phyloP scores from a whole-genome alignment of 2,113 vertebrate species.

The Bungarus multicinctus region DNA sequence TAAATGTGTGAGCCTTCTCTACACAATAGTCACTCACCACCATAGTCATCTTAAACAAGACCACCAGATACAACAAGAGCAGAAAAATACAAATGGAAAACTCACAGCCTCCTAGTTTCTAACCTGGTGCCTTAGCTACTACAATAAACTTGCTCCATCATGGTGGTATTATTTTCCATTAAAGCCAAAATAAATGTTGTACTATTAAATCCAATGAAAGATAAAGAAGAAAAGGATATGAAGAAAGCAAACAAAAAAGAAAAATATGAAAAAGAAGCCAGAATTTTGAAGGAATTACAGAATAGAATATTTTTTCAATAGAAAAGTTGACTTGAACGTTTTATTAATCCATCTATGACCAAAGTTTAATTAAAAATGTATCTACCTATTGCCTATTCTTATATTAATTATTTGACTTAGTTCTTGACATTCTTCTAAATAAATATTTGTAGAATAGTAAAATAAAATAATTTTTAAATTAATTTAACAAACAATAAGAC shows the following conservation, averaged over 20 bases:
- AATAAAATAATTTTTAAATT: not conserved
- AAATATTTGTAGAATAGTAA: not conserved
- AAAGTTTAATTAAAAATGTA: not conserved
- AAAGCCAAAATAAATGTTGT: slow-evolving; percentile 26
- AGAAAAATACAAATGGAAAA: not conserved
- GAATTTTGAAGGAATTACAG: not conserved
- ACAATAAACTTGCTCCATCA: not conserved
- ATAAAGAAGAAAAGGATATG: slow-evolving; percentile 1
- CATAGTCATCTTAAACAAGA: not conserved
- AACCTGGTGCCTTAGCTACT: not conserved
- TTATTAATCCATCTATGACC: not conserved
- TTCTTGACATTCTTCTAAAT: not conserved
- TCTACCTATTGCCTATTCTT: not conserved
- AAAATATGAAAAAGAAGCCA: not conserved
- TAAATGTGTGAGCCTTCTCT: not conserved
- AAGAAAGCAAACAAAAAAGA: not conserved
- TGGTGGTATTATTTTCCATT: slow-evolving; percentile 39
- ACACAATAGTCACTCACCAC: not conserved
- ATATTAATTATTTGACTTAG: not conserved
- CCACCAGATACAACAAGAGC: not conserved
- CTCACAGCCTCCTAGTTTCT: not conserved
- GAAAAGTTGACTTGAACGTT: not conserved
- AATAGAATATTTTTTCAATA: fast-evolving
- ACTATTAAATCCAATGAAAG: not conserved
- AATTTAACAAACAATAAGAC: not conserved